These are phyloP conservation scores for Rhynchopsitta pachyrhyncha DNA, from an alignment of 2,113 vertebrate species.

Conservation along the genomic window DNA sequence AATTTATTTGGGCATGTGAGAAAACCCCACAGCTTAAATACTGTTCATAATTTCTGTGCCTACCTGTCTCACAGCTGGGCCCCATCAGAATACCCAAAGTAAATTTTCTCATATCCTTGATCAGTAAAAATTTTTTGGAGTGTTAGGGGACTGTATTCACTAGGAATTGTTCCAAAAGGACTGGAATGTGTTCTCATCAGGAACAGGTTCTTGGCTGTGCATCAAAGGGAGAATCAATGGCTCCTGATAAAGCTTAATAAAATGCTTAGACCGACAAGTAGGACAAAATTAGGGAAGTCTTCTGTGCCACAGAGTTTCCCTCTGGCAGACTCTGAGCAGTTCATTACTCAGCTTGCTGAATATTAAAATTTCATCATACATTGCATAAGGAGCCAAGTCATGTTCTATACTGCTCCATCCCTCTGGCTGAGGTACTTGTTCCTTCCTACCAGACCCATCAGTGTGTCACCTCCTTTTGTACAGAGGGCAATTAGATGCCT, in stretches of 20 bases:
- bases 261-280: not conserved
- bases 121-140: fast-evolving
- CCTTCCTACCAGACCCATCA: not conserved
- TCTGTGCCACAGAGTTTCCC: not conserved
- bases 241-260: not conserved
- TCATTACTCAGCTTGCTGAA: not conserved
- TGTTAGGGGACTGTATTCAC: not conserved
- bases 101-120: not conserved
- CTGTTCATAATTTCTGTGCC: not conserved
- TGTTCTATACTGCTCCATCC: not conserved
- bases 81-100: not conserved
- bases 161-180: not conserved
- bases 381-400: not conserved
- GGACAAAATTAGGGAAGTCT: not conserved
- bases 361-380: not conserved
- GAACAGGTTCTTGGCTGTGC: not conserved
- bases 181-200: not conserved
- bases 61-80: not conserved
- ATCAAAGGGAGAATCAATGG: not conserved
- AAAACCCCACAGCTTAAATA: not conserved
- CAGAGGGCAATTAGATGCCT: not conserved
- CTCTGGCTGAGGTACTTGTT: not conserved
- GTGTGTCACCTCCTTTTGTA: not conserved
- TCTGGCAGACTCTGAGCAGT: not conserved
- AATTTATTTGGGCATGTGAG: not conserved